A percentile compares a stretch with the other conserved stretches of the same genome.
These are phyloP conservation scores for Chloromyia formosa DNA, from an alignment of 2,888 invertebrate genomes.

Conservation along the genomic window DNA sequence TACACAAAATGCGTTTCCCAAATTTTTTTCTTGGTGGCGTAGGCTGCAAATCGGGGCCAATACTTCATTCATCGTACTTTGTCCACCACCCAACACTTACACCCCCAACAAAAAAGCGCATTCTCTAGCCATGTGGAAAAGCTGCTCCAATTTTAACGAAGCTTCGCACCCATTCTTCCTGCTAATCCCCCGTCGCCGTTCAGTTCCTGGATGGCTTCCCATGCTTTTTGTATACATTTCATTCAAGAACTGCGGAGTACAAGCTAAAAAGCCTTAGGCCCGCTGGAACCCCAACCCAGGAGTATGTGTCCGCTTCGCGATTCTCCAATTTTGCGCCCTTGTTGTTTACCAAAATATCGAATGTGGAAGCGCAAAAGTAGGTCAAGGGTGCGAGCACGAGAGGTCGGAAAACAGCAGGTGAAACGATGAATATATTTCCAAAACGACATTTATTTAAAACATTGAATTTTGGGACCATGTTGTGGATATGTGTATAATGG, in stretches of 20 bases:
- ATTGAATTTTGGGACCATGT: too few species aligned
- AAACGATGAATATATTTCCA: background rate
- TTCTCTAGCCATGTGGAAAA: constrained; percentile 22
- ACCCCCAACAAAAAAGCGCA: constrained; percentile 12
- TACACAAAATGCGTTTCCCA: constrained; percentile 5
- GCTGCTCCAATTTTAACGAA: constrained; percentile 6
- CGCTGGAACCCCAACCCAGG: background rate
- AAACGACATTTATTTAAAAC: background rate
- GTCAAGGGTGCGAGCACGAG: constrained; percentile 42
- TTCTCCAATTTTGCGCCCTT: constrained; percentile 11
- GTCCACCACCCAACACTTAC: background rate
- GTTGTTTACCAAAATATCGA: constrained; percentile 39
- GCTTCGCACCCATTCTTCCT: background rate
- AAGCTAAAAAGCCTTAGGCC: constrained; percentile 35
- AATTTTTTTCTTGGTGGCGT: constrained; percentile 31
- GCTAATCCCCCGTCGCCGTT: background rate
- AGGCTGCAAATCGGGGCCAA: constrained; percentile 27
- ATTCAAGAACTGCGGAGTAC: constrained; percentile 27
- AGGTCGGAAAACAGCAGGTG: constrained; percentile 37
- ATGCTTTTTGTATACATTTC: background rate
- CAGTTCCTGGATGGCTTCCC: background rate
- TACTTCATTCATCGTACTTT: background rate
- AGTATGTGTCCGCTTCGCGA: constrained; percentile 15
- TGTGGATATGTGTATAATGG: too few species aligned
- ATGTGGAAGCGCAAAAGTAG: constrained; percentile 35